Percentiles rank a stretch among this genome's conserved stretches.
phyloP scores from a whole-genome alignment of 2,888 invertebrate species.

The Perizoma flavofasciatum region DNA sequence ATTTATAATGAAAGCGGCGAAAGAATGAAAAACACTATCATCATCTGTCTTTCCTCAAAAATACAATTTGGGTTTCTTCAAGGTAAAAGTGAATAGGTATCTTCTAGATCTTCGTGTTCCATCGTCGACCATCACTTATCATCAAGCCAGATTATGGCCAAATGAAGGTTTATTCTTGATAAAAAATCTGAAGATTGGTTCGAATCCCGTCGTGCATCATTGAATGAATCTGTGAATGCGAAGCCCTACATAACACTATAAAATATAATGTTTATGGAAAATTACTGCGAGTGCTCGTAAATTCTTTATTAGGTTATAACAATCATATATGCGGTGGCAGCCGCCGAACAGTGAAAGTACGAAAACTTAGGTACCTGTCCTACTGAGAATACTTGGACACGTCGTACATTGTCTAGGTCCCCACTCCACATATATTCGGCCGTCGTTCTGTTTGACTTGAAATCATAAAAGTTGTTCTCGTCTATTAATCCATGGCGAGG shows the following conservation, averaged over 20 bases:
- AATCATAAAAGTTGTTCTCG: slow-evolving; percentile 83
- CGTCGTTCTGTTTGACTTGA: slow-evolving; percentile 76
- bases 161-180: background rate
- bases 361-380: slow-evolving; percentile 12
- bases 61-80: too few species aligned
- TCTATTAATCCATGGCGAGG: slow-evolving; percentile 77
- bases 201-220: too few species aligned
- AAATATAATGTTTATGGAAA: slow-evolving; percentile 7
- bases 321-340: slow-evolving; percentile 5
- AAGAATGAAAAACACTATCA: too few species aligned
- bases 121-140: too few species aligned
- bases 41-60: too few species aligned
- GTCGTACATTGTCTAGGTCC: slow-evolving; percentile 35
- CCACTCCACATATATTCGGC: slow-evolving; percentile 50
- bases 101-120: too few species aligned
- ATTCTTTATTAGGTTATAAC: slow-evolving; percentile 10
- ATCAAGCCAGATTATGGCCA: too few species aligned
- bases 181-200: background rate
- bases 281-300: slow-evolving; percentile 10
- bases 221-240: too few species aligned
- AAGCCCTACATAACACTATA: background rate
- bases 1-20: too few species aligned
- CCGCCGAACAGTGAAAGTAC: background rate
- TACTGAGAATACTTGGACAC: slow-evolving; percentile 13
- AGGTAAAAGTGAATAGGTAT: too few species aligned